These are phyloP conservation scores for Loripinus fragilis DNA, from an alignment of 2,888 invertebrate genomes.

Conservation along the genomic window DNA sequence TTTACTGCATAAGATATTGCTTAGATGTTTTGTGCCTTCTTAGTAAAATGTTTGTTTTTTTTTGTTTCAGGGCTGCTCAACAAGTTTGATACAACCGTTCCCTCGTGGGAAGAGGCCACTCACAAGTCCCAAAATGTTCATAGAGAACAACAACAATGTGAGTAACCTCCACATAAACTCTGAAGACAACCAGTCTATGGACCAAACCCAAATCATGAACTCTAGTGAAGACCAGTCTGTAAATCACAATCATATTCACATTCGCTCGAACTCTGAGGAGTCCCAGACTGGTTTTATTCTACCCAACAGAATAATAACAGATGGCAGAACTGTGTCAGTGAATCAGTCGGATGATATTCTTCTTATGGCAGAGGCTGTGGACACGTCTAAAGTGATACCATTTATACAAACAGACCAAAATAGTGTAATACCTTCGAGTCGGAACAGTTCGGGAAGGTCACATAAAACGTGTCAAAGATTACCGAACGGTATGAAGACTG, in stretches of 20 bases:
- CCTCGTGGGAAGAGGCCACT: neutral
- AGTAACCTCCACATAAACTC: neutral
- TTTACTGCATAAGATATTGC: too few relatives aligned
- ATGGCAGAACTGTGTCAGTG: neutral
- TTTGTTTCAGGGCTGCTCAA: constrained; percentile 6
- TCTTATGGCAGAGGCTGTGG: neutral
- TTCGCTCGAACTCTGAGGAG: neutral
- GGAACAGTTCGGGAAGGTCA: neutral
- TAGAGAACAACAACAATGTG: neutral
- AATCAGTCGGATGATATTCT: neutral
- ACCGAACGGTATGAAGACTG: neutral
- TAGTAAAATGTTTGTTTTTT: neutral
- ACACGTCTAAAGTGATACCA: neutral
- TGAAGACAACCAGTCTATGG: constrained; percentile 5
- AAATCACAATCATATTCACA: too few relatives aligned
- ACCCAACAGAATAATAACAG: neutral
- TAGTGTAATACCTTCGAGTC: neutral
- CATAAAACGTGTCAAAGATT: constrained; percentile 14
- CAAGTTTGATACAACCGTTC: neutral
- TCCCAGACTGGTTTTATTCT: neutral
- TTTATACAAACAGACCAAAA: neutral
- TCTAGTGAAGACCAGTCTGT: too few relatives aligned
- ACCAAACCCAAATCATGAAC: too few relatives aligned
- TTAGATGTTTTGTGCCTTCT: too few relatives aligned
- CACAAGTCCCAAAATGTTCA: neutral